Evolutionary conservation across 2,113 vertebrate genomes (phyloP), one percentile per base, ranked within the genome.

Genomic region (Sinocyclocheilus rhinocerous): DNA sequence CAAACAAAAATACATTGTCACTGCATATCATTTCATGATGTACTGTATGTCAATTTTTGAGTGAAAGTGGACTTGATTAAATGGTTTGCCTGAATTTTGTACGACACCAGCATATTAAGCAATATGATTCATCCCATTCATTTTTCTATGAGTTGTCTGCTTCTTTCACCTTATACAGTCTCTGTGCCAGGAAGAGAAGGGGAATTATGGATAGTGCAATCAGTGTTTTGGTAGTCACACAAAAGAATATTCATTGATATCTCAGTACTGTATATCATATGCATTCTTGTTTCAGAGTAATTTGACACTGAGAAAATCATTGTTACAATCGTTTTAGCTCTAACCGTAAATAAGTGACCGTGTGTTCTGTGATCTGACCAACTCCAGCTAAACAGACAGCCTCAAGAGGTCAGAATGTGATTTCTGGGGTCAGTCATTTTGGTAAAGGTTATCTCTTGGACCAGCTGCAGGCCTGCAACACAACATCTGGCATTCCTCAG

Each of bases 401-500:
- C 42, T 29, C 15, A 48, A 70, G 88, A 78, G 76, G 77, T 52
- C 39, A 84, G 79, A 70, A 57, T 75, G 79, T 20, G 67, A 77
- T 59, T 52, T 84, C 26, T 57, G 36, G 84, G 88, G 86, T 89
- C 85, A 87, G 50, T 76, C 72, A 76, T 86, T 87, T 87, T 79
- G 57, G 78, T 70, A 55, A 87, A 76, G 86, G 88, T 87, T 89
- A 89, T 89, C 88, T 83, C 24, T 22, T 57, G 39, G 65, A 85
- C 61, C 88, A 87, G 88, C 83, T 89, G 88, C 86, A 75, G 83
- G 65, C 84, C 88, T 73, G 72, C n/a, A 45, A 82, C 63, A 13
- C 39, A 87, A 80, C 88, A 89, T 89, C 86, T 89, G 88, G 92
- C 90, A 87, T 90, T 84, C 82, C 52, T 86, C 84, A 84, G 45